Percentiles rank a stretch among this genome's conserved stretches.
These are phyloP conservation scores for Neodiprion pinetum DNA, from an alignment of 1,140 invertebrate genomes.

Conservation along the genomic window DNA sequence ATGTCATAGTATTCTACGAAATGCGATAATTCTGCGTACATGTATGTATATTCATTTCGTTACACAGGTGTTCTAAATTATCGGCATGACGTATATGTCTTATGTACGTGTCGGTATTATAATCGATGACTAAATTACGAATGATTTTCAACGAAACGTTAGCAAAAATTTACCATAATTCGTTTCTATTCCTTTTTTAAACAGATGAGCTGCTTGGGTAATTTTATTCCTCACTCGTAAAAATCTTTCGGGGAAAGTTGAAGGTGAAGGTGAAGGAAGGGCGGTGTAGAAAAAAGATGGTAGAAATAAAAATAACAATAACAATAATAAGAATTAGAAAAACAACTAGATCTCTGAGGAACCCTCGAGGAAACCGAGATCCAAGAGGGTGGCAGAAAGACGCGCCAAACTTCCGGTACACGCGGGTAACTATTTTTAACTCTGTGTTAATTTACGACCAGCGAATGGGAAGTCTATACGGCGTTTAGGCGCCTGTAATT, in stretches of 20 bases:
- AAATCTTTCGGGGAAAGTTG: neutral
- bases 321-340: too few species aligned
- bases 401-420: neutral
- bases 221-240: too few species aligned
- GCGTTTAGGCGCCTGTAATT: slow-evolving; percentile 3
- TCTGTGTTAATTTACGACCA: neutral
- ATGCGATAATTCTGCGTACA: neutral
- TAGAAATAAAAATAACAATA: neutral
- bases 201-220: too few species aligned
- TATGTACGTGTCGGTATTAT: neutral
- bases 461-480: neutral
- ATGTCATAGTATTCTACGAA: too few species aligned
- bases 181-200: neutral
- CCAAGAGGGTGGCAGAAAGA: neutral
- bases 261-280: neutral
- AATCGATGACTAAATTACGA: neutral
- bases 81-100: neutral
- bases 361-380: neutral
- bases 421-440: neutral
- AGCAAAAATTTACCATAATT: neutral
- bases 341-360: neutral
- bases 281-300: neutral
- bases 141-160: neutral
- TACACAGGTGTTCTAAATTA: too few species aligned
- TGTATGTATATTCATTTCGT: neutral